Conservation (phyloP, 2,113 vertebrate species). For the Pteropus alecto region DNA sequence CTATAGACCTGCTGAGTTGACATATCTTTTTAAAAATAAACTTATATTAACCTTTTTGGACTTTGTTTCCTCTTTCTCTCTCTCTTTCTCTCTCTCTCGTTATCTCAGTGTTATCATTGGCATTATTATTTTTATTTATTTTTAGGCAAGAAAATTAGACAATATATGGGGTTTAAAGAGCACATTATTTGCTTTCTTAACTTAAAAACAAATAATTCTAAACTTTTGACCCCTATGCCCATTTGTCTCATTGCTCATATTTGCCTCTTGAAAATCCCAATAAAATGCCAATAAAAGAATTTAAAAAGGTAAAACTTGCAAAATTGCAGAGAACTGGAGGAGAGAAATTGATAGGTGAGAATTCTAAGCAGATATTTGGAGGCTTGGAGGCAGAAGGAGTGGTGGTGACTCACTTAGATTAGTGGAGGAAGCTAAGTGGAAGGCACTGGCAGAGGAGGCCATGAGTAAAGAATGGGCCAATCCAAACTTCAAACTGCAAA, state of each 20-base stretch:
- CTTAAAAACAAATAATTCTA: neutral
- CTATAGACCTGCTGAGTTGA: neutral
- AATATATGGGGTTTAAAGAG: neutral
- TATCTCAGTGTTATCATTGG: neutral
- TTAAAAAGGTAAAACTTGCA: neutral
- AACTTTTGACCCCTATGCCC: neutral
- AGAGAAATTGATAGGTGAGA: neutral
- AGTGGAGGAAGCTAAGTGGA: neutral
- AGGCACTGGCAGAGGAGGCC: neutral
- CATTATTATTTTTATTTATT: neutral
- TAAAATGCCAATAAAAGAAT: neutral
- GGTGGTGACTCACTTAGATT: neutral
- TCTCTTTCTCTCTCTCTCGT: neutral
- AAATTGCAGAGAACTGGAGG: neutral
- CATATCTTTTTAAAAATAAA: constrained; percentile 35
- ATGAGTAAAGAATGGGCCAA: neutral
- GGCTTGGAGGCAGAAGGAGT: neutral
- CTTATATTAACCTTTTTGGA: neutral
- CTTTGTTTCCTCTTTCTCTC: neutral
- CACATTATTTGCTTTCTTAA: neutral
- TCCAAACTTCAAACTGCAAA: neutral
- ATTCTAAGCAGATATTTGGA: neutral
- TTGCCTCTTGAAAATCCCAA: neutral
- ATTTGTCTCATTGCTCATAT: neutral
- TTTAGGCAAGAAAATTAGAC: neutral